Conservation (phyloP, 2,113 vertebrate species). For the Hydrolagus affinis region DNA sequence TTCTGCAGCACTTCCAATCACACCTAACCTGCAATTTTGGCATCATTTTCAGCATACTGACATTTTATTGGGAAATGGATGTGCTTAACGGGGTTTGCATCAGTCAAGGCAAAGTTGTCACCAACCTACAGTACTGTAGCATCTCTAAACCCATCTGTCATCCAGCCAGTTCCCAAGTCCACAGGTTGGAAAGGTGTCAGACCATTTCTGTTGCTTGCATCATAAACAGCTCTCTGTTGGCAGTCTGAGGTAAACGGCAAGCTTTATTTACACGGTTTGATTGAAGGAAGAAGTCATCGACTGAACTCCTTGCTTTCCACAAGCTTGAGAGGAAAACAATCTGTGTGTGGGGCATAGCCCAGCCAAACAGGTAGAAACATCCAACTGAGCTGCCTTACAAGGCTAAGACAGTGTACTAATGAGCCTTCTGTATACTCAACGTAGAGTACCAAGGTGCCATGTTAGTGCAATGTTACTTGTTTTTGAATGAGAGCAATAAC, state of each 20-base stretch:
- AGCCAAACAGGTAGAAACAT: background rate
- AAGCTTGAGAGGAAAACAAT: background rate
- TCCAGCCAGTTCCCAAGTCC: constrained; percentile 55
- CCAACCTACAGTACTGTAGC: constrained; percentile 44
- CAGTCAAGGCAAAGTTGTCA: constrained; percentile 19
- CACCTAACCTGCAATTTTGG: constrained; percentile 32
- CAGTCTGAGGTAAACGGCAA: constrained; percentile 1
- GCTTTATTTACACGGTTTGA: constrained; percentile 11
- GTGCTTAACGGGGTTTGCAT: constrained; percentile 29
- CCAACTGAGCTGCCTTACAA: background rate
- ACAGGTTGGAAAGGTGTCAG: constrained; percentile 53
- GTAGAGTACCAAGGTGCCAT: background rate
- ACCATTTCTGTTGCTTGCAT: constrained; percentile 29
- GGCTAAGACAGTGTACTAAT: background rate
- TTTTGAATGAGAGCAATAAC: background rate
- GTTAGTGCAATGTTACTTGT: background rate
- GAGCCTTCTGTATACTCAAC: background rate
- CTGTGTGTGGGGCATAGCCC: background rate
- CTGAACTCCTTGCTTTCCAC: background rate
- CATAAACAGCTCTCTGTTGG: constrained; percentile 14
- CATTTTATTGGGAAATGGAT: constrained; percentile 31
- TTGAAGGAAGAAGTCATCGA: constrained; percentile 5
- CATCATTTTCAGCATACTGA: constrained; percentile 27
- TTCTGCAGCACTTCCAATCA: constrained; percentile 27
- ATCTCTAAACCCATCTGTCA: constrained; percentile 58